Evolutionary conservation across 2,113 vertebrate genomes (phyloP).

Genomic region (Actenoides hombroni): DNA sequence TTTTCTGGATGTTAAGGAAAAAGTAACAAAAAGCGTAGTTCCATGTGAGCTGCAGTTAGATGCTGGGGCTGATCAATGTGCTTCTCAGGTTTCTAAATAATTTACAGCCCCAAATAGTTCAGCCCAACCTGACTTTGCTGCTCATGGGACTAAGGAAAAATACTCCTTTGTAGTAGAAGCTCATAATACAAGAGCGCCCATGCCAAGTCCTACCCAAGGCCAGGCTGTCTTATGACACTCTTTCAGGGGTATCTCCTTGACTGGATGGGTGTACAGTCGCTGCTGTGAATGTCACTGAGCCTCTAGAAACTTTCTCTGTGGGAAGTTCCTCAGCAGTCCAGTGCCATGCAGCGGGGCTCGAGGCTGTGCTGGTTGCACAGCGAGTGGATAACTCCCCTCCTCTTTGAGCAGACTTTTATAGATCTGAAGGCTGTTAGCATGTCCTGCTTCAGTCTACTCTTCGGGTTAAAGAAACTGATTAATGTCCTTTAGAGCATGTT

Average conservation of each 20-base stretch:
- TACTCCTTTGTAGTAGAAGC: neutral
- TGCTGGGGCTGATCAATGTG: neutral
- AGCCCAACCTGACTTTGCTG: neutral
- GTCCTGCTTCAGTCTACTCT: neutral
- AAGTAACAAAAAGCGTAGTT: neutral
- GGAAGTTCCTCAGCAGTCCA: neutral
- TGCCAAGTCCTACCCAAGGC: neutral
- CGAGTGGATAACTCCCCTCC: neutral
- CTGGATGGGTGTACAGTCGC: neutral
- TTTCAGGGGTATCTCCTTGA: neutral
- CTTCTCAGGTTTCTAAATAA: neutral
- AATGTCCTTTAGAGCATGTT: neutral
- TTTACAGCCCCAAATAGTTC: neutral
- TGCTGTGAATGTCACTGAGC: neutral
- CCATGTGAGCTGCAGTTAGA: neutral
- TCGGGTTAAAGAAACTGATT: neutral
- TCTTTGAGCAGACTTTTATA: neutral
- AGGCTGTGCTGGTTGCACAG: neutral
- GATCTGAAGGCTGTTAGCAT: neutral
- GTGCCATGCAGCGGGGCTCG: fast-evolving
- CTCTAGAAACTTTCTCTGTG: neutral
- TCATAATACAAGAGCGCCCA: neutral
- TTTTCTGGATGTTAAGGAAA: neutral
- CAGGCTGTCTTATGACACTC: neutral
- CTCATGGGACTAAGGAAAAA: fast-evolving